A percentile compares a stretch with the other conserved stretches of the same genome.
These are phyloP conservation scores for Phrynosoma blainvillii DNA, from an alignment of 2,113 vertebrate species.

Conservation along the genomic window DNA sequence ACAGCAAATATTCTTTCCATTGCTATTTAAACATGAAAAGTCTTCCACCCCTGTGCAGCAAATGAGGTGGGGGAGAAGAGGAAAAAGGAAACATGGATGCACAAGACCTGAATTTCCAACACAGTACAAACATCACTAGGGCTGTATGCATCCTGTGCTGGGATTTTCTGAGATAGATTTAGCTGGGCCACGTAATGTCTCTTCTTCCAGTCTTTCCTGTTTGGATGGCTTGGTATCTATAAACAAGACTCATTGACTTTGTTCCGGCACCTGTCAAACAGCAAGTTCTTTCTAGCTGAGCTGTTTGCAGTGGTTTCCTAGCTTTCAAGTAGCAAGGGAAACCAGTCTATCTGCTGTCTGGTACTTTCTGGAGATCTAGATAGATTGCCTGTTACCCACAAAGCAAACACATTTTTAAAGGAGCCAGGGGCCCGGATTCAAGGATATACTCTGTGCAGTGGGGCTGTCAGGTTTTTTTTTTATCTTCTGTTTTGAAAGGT, in stretches of 20 bases:
- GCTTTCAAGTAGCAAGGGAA: constrained; percentile 44
- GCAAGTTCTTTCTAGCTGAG: neutral
- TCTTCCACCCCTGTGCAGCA: neutral
- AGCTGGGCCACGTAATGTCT: constrained; percentile 4
- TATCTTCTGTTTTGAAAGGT: constrained; percentile 17
- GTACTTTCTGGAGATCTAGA: constrained; percentile 26
- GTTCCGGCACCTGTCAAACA: constrained; percentile 41
- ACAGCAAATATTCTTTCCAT: neutral
- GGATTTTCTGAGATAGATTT: constrained; percentile 26
- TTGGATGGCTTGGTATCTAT: constrained; percentile 4
- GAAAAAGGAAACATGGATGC: neutral
- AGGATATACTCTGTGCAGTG: neutral
- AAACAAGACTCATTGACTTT: constrained; percentile 28
- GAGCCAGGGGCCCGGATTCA: neutral
- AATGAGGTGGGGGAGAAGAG: neutral
- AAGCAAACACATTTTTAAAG: constrained; percentile 34
- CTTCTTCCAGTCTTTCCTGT: constrained; percentile 52
- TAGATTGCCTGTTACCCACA: constrained; percentile 15
- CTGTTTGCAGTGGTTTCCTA: constrained; percentile 1
- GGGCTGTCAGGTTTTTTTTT: constrained; percentile 28
- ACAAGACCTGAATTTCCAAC: constrained; percentile 1
- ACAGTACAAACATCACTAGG: constrained; percentile 19
- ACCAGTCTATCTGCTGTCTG: neutral
- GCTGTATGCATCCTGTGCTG: neutral
- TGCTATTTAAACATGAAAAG: neutral